Base-by-base conservation (phyloP, 2,888 invertebrate genomes). In the Griposia aprilina region DNA sequence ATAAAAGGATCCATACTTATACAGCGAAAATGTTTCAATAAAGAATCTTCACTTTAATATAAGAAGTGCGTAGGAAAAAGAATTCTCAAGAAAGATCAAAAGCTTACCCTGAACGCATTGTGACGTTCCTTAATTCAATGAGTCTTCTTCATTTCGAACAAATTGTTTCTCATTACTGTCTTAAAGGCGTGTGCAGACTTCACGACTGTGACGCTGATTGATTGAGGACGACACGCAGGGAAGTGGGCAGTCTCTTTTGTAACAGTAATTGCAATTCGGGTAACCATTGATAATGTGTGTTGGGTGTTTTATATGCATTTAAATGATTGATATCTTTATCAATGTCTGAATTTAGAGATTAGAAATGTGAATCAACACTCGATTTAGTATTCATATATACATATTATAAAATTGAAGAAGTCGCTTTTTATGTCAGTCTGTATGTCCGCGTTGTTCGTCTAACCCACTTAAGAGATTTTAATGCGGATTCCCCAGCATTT, bases 161-260 rank as follows among this genome's bases (percentile, higher is more conserved):
- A 84, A 86, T 84, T 86, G 84, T 86, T 84, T 66, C 84, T 83
- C 87, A 72, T 84, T 79, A 86, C 83, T 83, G 71, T 83, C 87
- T 76, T 82, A 65, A 86, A 71, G 83, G 78, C 78, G 83, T 74
- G 83, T 78, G 36, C 52, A 65, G 87, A 83, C 87, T 68, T 78
- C 74, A 48, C 63, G 20, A 50, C 17, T 76, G 52, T 68, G 59
- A 72, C 72, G 66, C 50, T 76, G 87, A 84, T 73, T 84, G 84
- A 87, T 86, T 73, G 72, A 84, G 41, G 87, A 65, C 74, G 30
- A 67, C 41, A 63, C 48, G 36, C 41, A 20, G 57, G 45, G 13
- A 41, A 62, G 72, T 73, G 77, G 65, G 45, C 65, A 77, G 79
- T 66, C 52, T 48, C 52, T 55, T 63, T 73, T 36, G 55, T 73